These are phyloP conservation scores for Isurus oxyrinchus DNA, from an alignment of 2,113 vertebrate genomes.

Conservation along the genomic window DNA sequence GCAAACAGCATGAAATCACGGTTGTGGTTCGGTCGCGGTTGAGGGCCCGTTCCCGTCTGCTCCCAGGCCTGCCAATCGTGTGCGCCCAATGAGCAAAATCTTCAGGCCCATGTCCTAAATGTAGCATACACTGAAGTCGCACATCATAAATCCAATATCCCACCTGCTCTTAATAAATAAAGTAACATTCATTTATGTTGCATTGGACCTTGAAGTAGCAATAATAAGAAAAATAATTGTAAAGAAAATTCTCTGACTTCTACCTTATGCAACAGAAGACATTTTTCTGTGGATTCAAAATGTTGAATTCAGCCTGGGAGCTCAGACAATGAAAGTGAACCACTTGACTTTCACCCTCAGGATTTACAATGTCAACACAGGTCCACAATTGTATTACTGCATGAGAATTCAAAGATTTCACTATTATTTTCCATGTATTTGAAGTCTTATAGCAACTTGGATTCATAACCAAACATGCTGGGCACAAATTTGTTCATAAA, in stretches of 20 bases:
- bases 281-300: neutral
- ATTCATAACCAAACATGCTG: neutral
- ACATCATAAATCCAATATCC: neutral
- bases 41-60: too few relatives aligned
- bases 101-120: neutral
- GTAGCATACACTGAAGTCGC: neutral
- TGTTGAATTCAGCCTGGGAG: neutral
- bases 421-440: slow-evolving; percentile 1
- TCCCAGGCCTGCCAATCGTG: too few relatives aligned
- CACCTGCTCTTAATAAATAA: neutral
- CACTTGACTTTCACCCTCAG: neutral
- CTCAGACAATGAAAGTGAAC: neutral
- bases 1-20: too few relatives aligned
- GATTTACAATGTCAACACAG: neutral
- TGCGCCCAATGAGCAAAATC: too few relatives aligned
- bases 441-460: neutral
- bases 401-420: neutral
- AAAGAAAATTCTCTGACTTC: neutral
- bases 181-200: neutral
- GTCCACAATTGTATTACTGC: neutral
- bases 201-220: neutral
- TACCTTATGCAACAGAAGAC: neutral
- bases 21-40: too few relatives aligned
- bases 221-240: neutral
- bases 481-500: neutral